Percentiles rank a stretch among this genome's conserved stretches.
These are phyloP conservation scores for Tipula vernalis DNA, from an alignment of 2,888 invertebrate genomes.

Conservation along the genomic window DNA sequence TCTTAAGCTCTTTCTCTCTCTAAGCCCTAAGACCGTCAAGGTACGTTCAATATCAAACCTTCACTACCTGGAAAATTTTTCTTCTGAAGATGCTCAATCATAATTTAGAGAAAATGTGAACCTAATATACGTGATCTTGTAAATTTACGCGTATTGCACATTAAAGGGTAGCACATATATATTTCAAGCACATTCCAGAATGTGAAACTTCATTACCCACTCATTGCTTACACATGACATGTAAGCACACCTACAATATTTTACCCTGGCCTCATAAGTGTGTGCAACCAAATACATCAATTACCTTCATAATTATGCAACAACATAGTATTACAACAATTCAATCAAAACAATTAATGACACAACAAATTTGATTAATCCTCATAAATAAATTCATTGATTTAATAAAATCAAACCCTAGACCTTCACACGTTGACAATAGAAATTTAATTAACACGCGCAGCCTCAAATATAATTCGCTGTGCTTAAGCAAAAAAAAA, in stretches of 20 bases:
- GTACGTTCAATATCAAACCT: too few relatives aligned
- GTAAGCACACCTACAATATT: neutral
- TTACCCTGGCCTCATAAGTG: neutral
- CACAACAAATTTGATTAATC: neutral
- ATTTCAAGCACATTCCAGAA: neutral
- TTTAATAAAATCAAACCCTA: neutral
- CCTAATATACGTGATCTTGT: too few relatives aligned
- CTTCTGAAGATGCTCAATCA: too few relatives aligned
- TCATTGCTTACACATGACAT: neutral
- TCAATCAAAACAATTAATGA: neutral
- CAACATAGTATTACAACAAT: neutral
- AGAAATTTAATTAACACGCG: neutral
- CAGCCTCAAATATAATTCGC: neutral
- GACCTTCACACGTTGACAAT: neutral
- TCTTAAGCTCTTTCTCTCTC: too few relatives aligned
- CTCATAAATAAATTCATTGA: neutral
- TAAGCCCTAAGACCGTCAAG: too few relatives aligned
- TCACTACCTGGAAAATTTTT: too few relatives aligned
- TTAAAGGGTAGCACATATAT: neutral
- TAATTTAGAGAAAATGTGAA: too few relatives aligned
- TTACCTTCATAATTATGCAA: neutral
- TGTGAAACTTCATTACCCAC: neutral
- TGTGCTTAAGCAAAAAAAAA: neutral
- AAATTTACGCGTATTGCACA: too few relatives aligned
- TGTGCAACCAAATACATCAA: neutral